phyloP scores from a whole-genome alignment of 1,140 invertebrate species.

The Goniozus legneri region DNA sequence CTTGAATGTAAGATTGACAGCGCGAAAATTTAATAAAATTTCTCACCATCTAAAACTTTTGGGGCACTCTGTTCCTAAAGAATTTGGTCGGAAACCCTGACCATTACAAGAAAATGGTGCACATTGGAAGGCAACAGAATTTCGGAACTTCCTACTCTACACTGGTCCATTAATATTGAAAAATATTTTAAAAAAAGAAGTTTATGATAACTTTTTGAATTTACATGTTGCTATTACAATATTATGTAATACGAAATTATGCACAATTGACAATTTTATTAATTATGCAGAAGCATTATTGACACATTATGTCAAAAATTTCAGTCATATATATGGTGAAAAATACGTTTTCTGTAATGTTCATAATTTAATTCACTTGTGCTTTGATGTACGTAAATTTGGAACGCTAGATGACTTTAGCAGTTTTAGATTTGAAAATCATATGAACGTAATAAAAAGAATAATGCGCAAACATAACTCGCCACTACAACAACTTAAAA shows the following conservation, averaged over 20 bases:
- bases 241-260: conserved; percentile 17
- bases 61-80: conserved; percentile 25
- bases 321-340: conserved; percentile 3
- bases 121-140: conserved; percentile 52
- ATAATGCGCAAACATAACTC: not conserved
- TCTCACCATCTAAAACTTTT: conserved; percentile 1
- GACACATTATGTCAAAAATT: conserved; percentile 10
- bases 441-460: not conserved
- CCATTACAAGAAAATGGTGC: conserved; percentile 34
- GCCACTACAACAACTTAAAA: not conserved
- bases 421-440: conserved; percentile 3
- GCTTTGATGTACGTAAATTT: not conserved
- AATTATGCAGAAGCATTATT: conserved; percentile 10
- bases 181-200: conserved; percentile 24
- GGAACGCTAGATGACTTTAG: not conserved
- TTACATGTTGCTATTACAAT: conserved; percentile 37
- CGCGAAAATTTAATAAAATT: conserved; percentile 2
- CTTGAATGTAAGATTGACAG: conserved; percentile 7
- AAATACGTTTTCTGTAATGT: conserved; percentile 7
- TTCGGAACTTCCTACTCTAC: conserved; percentile 48
- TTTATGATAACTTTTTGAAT: conserved; percentile 38
- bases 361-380: conserved; percentile 9
- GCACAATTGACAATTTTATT: conserved; percentile 3
- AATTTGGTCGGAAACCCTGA: conserved; percentile 46
- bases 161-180: conserved; percentile 42